Percentiles rank a stretch among this genome's conserved stretches.
phyloP scores from a whole-genome alignment of 1,140 invertebrate genomes.

The Alviniconcha marisindica region DNA sequence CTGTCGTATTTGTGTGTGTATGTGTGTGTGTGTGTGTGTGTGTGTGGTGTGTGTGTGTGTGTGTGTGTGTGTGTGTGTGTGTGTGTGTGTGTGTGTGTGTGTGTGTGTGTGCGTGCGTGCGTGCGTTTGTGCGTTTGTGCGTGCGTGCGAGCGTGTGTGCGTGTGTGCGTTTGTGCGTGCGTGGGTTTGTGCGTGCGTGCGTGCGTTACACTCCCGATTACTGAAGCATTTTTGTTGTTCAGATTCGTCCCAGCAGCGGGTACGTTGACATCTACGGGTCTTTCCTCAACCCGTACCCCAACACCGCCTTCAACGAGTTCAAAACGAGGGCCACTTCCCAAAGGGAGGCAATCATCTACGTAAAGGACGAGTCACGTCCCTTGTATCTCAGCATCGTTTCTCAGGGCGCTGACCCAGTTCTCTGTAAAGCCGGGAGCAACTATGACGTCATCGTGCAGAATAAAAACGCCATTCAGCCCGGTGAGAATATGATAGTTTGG shows the following conservation, averaged over 20 bases:
- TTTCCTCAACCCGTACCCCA: conserved; percentile 44
- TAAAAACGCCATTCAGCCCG: conserved; percentile 25
- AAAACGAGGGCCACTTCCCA: conserved; percentile 34
- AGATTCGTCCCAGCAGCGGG: conserved; percentile 45
- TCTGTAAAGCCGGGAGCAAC: conserved; percentile 8
- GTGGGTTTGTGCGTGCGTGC: neutral
- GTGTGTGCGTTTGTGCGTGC: neutral
- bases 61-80: no score
- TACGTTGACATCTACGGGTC: conserved; percentile 48
- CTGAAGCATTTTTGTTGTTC: neutral
- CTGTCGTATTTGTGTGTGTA: no score
- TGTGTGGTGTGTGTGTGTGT: no score
- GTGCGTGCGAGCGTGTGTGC: neutral
- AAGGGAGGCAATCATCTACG: conserved; percentile 37
- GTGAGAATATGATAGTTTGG: neutral
- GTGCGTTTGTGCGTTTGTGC: conserved; percentile 16
- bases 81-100: conserved; percentile 16
- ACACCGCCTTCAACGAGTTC: conserved; percentile 48
- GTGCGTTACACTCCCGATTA: neutral
- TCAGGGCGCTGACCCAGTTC: conserved; percentile 18
- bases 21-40: no score
- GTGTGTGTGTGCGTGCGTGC: conserved; percentile 21
- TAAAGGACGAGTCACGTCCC: conserved; percentile 17
- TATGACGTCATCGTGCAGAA: neutral
- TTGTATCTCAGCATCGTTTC: conserved; percentile 30